phyloP scores from a whole-genome alignment of 2,113 vertebrate species.

The Pleuronectes platessa region DNA sequence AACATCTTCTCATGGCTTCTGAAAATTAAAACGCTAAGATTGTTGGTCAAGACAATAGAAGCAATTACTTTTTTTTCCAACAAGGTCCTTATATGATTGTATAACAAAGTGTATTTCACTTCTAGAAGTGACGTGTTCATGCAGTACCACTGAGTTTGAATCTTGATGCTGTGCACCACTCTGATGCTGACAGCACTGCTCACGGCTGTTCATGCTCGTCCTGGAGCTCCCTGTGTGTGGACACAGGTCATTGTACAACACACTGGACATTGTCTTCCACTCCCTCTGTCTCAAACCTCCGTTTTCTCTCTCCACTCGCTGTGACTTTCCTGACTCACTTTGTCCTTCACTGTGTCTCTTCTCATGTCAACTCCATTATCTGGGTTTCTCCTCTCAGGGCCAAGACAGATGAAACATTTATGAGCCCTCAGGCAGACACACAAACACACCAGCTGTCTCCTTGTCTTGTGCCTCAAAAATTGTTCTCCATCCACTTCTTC shows the following conservation, averaged over 20 bases:
- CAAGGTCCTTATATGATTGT: no score
- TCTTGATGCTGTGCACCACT: neutral
- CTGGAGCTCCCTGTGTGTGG: neutral
- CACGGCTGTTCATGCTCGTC: neutral
- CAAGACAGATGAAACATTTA: slow-evolving; percentile 64
- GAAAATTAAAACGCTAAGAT: no score
- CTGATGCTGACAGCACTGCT: neutral
- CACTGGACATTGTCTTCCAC: neutral
- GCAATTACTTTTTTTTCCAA: no score
- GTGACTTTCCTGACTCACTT: neutral
- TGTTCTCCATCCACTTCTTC: slow-evolving; percentile 34
- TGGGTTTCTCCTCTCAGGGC: slow-evolving; percentile 7
- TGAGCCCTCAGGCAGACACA: slow-evolving; percentile 35
- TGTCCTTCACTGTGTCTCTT: slow-evolving; percentile 4
- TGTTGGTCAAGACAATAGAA: no score
- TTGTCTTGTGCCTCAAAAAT: slow-evolving; percentile 29
- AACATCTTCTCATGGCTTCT: no score
- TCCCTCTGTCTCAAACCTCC: slow-evolving; percentile 1
- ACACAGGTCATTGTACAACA: neutral
- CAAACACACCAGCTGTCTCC: slow-evolving; percentile 52
- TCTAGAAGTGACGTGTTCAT: neutral
- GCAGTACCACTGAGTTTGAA: neutral
- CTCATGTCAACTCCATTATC: slow-evolving; percentile 18
- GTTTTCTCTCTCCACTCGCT: neutral
- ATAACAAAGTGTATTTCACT: no score